These are phyloP conservation scores for Merluccius polli DNA, from an alignment of 2,797 vertebrate genomes.

Conservation along the genomic window DNA sequence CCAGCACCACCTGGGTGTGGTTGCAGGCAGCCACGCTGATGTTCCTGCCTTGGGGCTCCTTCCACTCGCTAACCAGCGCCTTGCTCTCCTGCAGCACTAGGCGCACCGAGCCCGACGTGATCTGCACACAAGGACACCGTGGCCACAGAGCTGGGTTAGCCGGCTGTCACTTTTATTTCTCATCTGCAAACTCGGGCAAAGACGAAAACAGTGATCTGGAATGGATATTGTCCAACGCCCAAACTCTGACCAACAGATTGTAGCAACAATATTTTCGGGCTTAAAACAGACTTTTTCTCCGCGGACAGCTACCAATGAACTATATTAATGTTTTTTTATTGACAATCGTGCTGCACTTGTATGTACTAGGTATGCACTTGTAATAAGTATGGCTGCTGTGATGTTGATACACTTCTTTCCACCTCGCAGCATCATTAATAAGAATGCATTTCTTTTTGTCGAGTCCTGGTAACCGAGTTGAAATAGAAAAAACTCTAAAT, in stretches of 20 bases:
- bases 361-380: too few relatives aligned
- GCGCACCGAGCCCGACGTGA: slow-evolving; percentile 93
- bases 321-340: too few relatives aligned
- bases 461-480: not conserved
- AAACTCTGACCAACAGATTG: not conserved
- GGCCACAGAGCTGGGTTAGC: slow-evolving; percentile 15
- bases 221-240: not conserved
- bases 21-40: slow-evolving; percentile 98
- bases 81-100: slow-evolving; percentile 95
- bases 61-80: slow-evolving; percentile 94
- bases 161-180: not conserved
- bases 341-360: not conserved
- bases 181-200: not conserved
- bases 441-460: not conserved
- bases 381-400: too few relatives aligned
- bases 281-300: too few relatives aligned
- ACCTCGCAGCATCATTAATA: not conserved
- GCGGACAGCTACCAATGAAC: too few relatives aligned
- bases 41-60: slow-evolving; percentile 95
- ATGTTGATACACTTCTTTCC: not conserved
- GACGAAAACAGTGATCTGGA: not conserved
- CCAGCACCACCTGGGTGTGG: slow-evolving; percentile 93
- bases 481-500: not conserved
- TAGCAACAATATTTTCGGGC: too few relatives aligned
- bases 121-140: slow-evolving; percentile 67